Base-by-base conservation (phyloP, 2,113 vertebrate species). In the Camelus bactrianus region DNA sequence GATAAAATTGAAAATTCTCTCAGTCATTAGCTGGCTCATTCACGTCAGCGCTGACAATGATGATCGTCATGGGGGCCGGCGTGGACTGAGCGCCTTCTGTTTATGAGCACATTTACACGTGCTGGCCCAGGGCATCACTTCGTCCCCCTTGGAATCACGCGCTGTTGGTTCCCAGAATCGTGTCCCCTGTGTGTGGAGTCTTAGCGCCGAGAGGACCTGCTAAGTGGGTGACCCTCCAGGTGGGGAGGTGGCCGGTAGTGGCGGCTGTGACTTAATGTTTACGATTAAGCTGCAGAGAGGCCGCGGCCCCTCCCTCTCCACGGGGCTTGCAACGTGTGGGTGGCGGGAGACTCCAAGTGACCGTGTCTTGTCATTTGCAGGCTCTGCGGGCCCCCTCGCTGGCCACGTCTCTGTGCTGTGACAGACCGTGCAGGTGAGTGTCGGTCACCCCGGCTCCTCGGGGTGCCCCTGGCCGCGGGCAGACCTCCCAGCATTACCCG, bases 361-460 rank as follows among this genome's bases (percentile, higher is more conserved):
- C 9, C 1, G 10, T 90, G 64, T 60, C 75, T 85, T 75, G 54
- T 98, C 93, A 48, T 69, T 97, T 94, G 9, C 90, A 99, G 99
- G 98, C 91, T 77, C 98, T 96, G 0, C 96, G 60, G 52, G 96
- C 70, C 28, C 80, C 93, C 93, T 88, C 32, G 0, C 98, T 93
- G 38, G 96, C 91, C 2, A 91, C 92, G 1, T 77, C 98, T 90
- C 97, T 95, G 85, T 94, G 56, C 97, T 94, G 98, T 97, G 97
- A 98, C 87, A 96, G 98, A 87, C 95, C 90, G 20, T 92, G 92
- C 69, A 81, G 96, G 99, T 98, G 98, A 98, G 99, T 99, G 86
- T 69, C 88, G 28, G 0, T 72, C 60, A 0, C 30, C 0, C 0
- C 80, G 0, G 3, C 85, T 19, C 3, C 4, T 22, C 32, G 10